Evolutionary conservation across 2,797 vertebrate species (phyloP).

Genomic region (Chaetodon trifasciatus): DNA sequence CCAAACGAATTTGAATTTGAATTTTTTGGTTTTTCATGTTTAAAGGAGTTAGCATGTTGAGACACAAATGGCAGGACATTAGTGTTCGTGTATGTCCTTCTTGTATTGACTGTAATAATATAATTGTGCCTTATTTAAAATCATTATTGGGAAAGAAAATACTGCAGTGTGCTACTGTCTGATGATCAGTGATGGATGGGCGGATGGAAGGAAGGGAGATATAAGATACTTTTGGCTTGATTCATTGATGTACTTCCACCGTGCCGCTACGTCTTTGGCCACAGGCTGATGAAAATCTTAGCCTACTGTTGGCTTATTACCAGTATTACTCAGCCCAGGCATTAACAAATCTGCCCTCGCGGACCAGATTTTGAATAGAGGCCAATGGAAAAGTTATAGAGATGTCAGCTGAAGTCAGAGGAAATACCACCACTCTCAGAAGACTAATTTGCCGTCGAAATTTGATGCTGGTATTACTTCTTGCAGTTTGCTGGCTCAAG

Average conservation of each 20-base stretch:
- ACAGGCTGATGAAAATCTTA: conserved; percentile 20
- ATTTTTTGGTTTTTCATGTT: too few relatives aligned
- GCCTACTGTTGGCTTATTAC: conserved; percentile 34
- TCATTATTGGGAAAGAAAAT: background rate
- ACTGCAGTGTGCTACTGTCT: background rate
- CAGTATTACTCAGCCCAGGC: conserved; percentile 38
- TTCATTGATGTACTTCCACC: background rate
- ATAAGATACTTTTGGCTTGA: background rate
- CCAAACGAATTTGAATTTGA: background rate
- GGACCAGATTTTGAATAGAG: conserved; percentile 32
- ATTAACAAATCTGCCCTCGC: conserved; percentile 26
- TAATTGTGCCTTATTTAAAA: background rate
- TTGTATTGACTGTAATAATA: background rate
- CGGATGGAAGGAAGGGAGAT: background rate
- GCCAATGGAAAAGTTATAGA: conserved; percentile 41
- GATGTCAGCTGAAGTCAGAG: conserved; percentile 43
- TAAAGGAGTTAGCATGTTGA: background rate
- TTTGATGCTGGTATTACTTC: conserved; percentile 11
- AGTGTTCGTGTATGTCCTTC: background rate
- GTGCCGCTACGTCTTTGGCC: conserved; percentile 12
- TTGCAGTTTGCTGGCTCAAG: conserved; percentile 8
- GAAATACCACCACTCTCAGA: conserved; percentile 39
- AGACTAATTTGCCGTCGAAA: conserved; percentile 46
- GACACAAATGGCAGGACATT: background rate
- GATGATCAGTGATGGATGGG: background rate